phyloP scores from a whole-genome alignment of 2,888 invertebrate species.

The Nomada goodeniana region DNA sequence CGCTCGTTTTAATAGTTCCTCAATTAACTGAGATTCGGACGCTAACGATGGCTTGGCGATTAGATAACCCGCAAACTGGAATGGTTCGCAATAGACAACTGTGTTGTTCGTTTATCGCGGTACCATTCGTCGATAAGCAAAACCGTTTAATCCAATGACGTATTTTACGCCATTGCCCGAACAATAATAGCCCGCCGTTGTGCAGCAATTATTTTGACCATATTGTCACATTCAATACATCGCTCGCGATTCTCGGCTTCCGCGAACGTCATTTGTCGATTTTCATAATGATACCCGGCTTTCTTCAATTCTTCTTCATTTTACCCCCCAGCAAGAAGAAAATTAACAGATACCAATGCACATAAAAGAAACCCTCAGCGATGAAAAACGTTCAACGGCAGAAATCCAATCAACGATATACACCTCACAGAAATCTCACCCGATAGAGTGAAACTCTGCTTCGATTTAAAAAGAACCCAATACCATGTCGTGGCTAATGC shows the following conservation, averaged over 20 bases:
- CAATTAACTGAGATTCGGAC: background rate
- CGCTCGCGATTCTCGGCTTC: background rate
- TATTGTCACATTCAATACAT: background rate
- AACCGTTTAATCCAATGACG: conserved; percentile 40
- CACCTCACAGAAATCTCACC: too few species aligned
- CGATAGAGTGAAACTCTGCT: too few species aligned
- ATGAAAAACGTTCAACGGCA: too few species aligned
- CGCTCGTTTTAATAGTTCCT: background rate
- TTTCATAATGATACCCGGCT: background rate
- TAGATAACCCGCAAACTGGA: conserved; percentile 33
- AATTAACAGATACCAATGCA: too few species aligned
- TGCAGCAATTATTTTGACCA: background rate
- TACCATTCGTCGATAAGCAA: conserved; percentile 32
- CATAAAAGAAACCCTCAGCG: too few species aligned
- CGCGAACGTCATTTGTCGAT: background rate
- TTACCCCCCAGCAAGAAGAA: too few species aligned
- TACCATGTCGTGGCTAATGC: too few species aligned
- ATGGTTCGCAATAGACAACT: conserved; percentile 26
- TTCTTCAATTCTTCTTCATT: too few species aligned
- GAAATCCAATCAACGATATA: too few species aligned
- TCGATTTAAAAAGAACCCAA: too few species aligned
- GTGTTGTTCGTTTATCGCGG: conserved; percentile 22
- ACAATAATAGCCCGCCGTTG: background rate
- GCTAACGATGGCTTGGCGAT: conserved; percentile 11
- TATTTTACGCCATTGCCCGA: background rate